Conservation (phyloP, 2,888 invertebrate species). For the Xanthorhoe designata region DNA sequence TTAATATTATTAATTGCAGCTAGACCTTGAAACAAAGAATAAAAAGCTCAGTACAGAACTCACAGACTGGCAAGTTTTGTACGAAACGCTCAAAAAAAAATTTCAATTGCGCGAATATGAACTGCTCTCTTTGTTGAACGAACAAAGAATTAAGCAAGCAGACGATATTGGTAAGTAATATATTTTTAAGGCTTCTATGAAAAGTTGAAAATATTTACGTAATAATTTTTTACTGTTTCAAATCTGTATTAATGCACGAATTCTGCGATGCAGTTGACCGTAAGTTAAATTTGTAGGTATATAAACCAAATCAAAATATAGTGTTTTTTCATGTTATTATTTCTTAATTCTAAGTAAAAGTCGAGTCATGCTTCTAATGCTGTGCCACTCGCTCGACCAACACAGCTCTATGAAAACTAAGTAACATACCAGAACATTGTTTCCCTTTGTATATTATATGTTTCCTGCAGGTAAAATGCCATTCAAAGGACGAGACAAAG, state of each 20-base stretch:
- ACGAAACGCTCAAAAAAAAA: slow-evolving; percentile 80
- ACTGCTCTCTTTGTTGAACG: slow-evolving; percentile 76
- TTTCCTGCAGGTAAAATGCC: slow-evolving; percentile 26
- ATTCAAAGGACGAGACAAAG: slow-evolving; percentile 47
- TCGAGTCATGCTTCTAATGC: too few relatives aligned
- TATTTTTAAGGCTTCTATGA: too few relatives aligned
- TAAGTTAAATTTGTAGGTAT: too few relatives aligned
- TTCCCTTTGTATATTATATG: background rate
- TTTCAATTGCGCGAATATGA: slow-evolving; percentile 84
- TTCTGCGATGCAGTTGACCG: too few relatives aligned
- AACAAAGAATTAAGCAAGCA: slow-evolving; percentile 58
- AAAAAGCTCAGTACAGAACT: slow-evolving; percentile 62
- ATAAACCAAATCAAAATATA: too few relatives aligned
- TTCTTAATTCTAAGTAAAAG: too few relatives aligned
- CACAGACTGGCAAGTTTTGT: slow-evolving; percentile 82
- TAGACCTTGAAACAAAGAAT: slow-evolving; percentile 60
- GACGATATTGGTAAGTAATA: slow-evolving; percentile 55
- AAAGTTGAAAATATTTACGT: too few relatives aligned
- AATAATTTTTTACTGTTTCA: too few relatives aligned
- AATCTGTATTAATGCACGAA: too few relatives aligned
- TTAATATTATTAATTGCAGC: slow-evolving; percentile 49
- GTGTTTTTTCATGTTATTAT: too few relatives aligned
- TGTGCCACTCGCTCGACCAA: background rate
- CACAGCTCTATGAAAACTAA: background rate
- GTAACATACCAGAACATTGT: background rate